Evolutionary conservation across 2,113 vertebrate genomes (phyloP).

Genomic region (Otocyon megalotis): DNA sequence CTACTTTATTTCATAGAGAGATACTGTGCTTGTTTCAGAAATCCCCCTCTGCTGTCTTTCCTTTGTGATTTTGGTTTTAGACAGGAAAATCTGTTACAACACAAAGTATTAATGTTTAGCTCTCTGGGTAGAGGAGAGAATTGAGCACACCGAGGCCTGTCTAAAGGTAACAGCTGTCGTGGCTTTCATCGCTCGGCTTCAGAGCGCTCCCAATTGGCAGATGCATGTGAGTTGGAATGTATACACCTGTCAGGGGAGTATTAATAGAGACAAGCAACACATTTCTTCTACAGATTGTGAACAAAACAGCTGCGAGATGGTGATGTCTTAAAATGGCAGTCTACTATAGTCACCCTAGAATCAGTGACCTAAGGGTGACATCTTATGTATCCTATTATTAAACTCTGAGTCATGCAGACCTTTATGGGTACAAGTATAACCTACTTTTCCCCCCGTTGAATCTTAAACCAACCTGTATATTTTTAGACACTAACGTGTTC

Average conservation of each 20-base stretch:
- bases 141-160: background rate
- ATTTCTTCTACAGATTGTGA: conserved; percentile 61
- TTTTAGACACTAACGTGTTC: conserved; percentile 20
- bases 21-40: background rate
- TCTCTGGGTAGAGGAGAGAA: background rate
- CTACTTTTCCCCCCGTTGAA: conserved; percentile 31
- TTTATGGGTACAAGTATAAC: conserved; percentile 17
- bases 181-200: conserved; percentile 49
- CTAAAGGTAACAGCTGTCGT: conserved; percentile 66
- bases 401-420: conserved; percentile 45
- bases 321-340: conserved; percentile 49
- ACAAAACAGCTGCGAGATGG: conserved; percentile 72
- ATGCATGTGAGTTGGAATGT: conserved; percentile 49
- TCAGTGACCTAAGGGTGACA: conserved; percentile 52
- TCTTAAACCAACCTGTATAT: conserved; percentile 26
- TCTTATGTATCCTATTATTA: conserved; percentile 25
- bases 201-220: conserved; percentile 58
- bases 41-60: background rate
- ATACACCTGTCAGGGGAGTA: conserved; percentile 74
- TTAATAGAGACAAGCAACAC: conserved; percentile 73
- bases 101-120: background rate
- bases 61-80: conserved; percentile 47
- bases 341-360: background rate
- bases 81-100: background rate
- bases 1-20: background rate